A percentile compares a stretch with the other conserved stretches of the same genome.
phyloP scores from a whole-genome alignment of 2,797 vertebrate species.

The Tamandua tetradactyla region DNA sequence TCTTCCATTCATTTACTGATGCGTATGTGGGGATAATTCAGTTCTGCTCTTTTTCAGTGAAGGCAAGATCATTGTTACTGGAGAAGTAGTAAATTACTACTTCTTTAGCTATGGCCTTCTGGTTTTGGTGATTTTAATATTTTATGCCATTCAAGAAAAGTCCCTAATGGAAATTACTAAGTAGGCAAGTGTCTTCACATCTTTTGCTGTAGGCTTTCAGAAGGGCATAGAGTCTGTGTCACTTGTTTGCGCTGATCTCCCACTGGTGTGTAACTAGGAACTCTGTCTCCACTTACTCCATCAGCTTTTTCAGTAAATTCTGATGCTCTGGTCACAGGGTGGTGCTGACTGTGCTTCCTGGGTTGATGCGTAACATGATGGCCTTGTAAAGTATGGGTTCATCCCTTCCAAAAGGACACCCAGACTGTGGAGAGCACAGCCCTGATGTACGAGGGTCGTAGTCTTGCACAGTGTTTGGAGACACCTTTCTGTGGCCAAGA shows the following conservation, averaged over 20 bases:
- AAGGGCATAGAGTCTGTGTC: too few relatives aligned
- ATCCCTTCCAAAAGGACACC: neutral
- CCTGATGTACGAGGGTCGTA: neutral
- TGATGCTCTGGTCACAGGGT: neutral
- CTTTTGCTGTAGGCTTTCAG: neutral
- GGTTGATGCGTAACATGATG: neutral
- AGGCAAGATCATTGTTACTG: neutral
- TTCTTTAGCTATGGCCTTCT: neutral
- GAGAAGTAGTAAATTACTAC: neutral
- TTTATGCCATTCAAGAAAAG: neutral
- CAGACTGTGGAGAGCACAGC: neutral
- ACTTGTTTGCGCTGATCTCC: neutral
- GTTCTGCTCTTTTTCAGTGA: constrained; percentile 19
- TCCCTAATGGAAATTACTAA: too few relatives aligned
- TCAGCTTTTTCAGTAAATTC: neutral
- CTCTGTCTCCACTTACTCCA: neutral
- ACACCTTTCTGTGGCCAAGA: neutral
- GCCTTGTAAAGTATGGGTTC: neutral
- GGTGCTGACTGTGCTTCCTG: neutral
- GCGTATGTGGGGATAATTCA: neutral
- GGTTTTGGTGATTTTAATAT: constrained; percentile 36
- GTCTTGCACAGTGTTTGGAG: neutral
- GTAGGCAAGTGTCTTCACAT: fast-evolving
- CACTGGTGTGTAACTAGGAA: neutral
- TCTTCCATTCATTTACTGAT: constrained; percentile 16